Evolutionary conservation across 2,888 invertebrate genomes (phyloP), one percentile per base, ranked within the genome.

Genomic region (Drosophila sordidula): DNA sequence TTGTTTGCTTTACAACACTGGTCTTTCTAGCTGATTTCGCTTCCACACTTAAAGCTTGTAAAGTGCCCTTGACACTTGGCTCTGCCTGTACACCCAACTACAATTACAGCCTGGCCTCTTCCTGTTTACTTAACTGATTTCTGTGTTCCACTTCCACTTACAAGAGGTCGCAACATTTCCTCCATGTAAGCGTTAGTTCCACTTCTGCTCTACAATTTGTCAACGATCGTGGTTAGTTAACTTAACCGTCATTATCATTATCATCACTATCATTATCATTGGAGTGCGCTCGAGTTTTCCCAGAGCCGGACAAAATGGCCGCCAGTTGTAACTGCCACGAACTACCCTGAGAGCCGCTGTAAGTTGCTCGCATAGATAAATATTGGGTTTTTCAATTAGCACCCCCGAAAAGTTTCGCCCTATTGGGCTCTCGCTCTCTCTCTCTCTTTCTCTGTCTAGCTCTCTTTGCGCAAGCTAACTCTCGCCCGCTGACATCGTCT

Each of bases 321-420:
- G 77, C 54, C 65, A 18, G 18, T 45, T 44, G 44, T 45, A 50
- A 62, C 70, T 57, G 51, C 59, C 64, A 49, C 3, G 12, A 52
- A 46, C 63, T 54, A 70, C 68, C 71, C 66, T 61, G 61, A 25
- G 62, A 47, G 66, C 25, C 47, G 29, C 47, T 54, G 54, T 38
- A 57, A 70, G 61, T 70, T 65, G 77, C 50, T 49, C 62, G 66
- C 75, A 52, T 74, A 81, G 75, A 79, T 80, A 85, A 81, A 84
- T 82, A 85, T 87, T 85, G 85, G 71, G 78, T 74, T 77, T 87
- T 81, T 84, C 87, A 81, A 87, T 87, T 84, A 87, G 71, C 80
- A 87, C 70, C 81, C 85, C 81, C 67, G 67, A 79, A 70, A 77
- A 65, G 52, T 72, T 68, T 39, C 44, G 61, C 44, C 59, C 25